These are phyloP conservation scores for Pipistrellus pipistrellus DNA, from an alignment of 2,797 vertebrate genomes.

Conservation along the genomic window DNA sequence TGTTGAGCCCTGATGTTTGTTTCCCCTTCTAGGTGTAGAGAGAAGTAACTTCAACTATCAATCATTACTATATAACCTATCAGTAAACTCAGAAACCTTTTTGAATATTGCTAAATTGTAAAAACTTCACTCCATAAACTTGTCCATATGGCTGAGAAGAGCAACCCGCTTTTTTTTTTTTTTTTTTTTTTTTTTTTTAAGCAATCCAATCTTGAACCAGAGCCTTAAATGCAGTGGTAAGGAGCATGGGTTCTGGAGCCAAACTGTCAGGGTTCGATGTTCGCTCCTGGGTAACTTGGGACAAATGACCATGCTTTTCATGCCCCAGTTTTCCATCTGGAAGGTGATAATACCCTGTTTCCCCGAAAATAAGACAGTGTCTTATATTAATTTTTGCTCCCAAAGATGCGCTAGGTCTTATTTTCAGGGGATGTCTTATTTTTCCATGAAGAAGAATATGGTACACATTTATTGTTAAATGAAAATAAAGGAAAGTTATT, in stretches of 20 bases:
- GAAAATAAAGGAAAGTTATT: no score
- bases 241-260: neutral
- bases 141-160: neutral
- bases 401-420: no score
- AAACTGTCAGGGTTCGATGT: neutral
- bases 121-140: neutral
- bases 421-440: no score
- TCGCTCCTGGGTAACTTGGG: neutral
- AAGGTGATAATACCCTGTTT: neutral
- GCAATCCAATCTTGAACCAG: neutral
- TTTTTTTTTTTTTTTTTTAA: neutral
- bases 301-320: neutral
- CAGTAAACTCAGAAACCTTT: constrained; percentile 26
- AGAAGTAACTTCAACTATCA: constrained; percentile 39
- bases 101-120: neutral
- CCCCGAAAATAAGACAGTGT: no score
- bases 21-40: neutral
- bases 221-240: neutral
- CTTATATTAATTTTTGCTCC: no score
- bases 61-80: neutral
- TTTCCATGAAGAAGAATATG: neutral
- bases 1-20: neutral
- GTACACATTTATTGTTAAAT: no score
- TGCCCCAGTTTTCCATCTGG: neutral
- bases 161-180: neutral